Evolutionary conservation across 2,797 vertebrate genomes (phyloP).

Genomic region (Eidolon dupreanum): DNA sequence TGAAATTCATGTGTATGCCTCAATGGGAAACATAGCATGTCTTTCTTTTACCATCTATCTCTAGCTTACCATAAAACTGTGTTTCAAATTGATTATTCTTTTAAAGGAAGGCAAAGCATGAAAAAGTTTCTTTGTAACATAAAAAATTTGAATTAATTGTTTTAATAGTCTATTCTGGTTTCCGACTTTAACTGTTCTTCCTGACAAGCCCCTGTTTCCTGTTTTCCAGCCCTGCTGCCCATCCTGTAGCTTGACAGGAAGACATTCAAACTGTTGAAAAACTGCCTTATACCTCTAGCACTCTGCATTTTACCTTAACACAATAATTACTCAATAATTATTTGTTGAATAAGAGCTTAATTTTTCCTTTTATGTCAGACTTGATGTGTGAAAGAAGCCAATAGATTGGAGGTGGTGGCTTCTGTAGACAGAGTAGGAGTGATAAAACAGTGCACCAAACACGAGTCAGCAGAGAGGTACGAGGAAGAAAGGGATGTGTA

Average conservation of each 20-base stretch:
- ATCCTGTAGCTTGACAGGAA: constrained; percentile 22
- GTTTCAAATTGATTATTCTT: constrained; percentile 57
- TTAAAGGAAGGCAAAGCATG: constrained; percentile 28
- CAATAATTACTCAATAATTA: not conserved
- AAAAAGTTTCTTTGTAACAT: constrained; percentile 49
- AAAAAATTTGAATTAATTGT: constrained; percentile 56
- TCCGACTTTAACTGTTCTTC: constrained; percentile 43
- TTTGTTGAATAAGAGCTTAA: constrained; percentile 14
- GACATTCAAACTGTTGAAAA: constrained; percentile 50
- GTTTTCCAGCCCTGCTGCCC: not conserved
- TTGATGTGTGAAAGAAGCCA: not conserved
- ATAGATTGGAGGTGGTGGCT: not conserved
- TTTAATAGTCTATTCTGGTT: constrained; percentile 60
- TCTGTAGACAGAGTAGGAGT: not conserved
- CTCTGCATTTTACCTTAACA: constrained; percentile 22
- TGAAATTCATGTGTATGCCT: constrained; percentile 17
- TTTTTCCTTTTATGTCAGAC: constrained; percentile 31
- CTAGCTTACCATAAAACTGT: constrained; percentile 14
- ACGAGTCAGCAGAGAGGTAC: not conserved
- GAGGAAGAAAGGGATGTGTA: not conserved
- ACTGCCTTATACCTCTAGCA: not conserved
- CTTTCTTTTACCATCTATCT: constrained; percentile 23
- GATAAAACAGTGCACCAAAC: not conserved
- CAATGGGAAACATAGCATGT: not conserved
- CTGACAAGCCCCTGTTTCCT: constrained; percentile 50